phyloP scores from a whole-genome alignment of 2,797 vertebrate species.

The Melopsittacus undulatus region DNA sequence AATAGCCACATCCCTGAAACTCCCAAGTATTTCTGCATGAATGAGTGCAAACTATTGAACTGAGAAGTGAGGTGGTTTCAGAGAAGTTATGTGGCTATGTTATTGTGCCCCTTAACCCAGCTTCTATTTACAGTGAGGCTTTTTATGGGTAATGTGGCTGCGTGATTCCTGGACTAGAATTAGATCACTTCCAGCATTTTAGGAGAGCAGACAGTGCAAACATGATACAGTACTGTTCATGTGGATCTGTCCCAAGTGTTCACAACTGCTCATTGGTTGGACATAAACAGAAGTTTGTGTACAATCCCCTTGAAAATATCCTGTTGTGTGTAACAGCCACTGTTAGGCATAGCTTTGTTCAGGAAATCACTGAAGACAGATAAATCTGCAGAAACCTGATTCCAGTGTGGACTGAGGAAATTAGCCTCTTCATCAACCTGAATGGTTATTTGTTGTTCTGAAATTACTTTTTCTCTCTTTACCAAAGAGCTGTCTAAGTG shows the following conservation, averaged over 20 bases:
- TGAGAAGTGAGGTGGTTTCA: neutral
- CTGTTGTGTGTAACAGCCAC: neutral
- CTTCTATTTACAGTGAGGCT: neutral
- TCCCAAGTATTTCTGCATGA: conserved; percentile 12
- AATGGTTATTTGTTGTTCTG: neutral
- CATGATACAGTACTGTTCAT: rapidly evolving
- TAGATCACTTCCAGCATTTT: neutral
- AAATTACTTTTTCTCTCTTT: neutral
- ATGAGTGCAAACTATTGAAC: neutral
- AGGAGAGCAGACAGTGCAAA: neutral
- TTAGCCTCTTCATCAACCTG: neutral
- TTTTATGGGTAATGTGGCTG: neutral
- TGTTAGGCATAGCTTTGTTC: neutral
- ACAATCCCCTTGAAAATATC: neutral
- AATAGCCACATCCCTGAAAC: neutral
- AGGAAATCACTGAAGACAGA: neutral
- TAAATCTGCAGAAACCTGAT: neutral
- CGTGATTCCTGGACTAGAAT: neutral
- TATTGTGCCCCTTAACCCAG: neutral
- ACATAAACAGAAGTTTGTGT: neutral
- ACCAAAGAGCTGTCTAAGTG: neutral
- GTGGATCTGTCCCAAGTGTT: neutral
- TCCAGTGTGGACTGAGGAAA: neutral
- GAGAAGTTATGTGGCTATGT: neutral
- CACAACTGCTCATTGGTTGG: neutral